These are phyloP conservation scores for Leptinotarsa undecemlineata DNA, from an alignment of 1,140 invertebrate species.

Conservation along the genomic window DNA sequence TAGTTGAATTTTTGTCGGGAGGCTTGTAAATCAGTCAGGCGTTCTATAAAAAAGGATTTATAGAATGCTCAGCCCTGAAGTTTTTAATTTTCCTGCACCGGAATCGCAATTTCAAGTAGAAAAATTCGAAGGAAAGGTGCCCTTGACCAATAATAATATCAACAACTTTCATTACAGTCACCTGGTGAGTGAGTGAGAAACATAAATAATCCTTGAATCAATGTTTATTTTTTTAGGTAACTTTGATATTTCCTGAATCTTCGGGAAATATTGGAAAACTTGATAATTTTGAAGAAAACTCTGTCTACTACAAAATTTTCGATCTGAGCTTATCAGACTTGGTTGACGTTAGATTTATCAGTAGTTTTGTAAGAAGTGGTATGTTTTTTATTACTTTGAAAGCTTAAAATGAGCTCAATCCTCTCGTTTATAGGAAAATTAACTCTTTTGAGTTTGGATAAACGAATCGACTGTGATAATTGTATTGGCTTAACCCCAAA, in stretches of 20 bases:
- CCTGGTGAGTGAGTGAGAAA: constrained; percentile 54
- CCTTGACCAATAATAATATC: constrained; percentile 43
- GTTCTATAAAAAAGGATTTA: not conserved
- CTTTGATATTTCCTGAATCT: constrained; percentile 60
- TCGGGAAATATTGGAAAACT: constrained; percentile 52
- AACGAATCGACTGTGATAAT: constrained; percentile 60
- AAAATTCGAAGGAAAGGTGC: constrained; percentile 39
- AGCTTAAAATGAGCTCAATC: not conserved
- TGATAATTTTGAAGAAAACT: constrained; percentile 56
- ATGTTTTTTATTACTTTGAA: not conserved
- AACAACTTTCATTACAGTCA: constrained; percentile 59
- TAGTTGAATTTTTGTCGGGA: not conserved
- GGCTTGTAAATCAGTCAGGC: not conserved
- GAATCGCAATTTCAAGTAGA: constrained; percentile 50
- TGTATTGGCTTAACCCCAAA: constrained; percentile 58
- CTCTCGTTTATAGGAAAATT: constrained; percentile 55
- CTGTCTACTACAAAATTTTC: constrained; percentile 62
- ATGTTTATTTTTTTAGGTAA: constrained; percentile 57
- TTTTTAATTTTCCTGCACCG: constrained; percentile 59
- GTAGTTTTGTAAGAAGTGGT: constrained; percentile 60
- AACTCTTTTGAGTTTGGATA: constrained; percentile 56
- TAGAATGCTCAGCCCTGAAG: constrained; percentile 63
- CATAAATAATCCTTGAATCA: constrained; percentile 14
- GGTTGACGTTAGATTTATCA: constrained; percentile 59
- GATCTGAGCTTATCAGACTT: constrained; percentile 56